Evolutionary conservation across 2,113 vertebrate species (phyloP), one percentile per base, ranked within the genome.

Genomic region (Eclectus roratus): DNA sequence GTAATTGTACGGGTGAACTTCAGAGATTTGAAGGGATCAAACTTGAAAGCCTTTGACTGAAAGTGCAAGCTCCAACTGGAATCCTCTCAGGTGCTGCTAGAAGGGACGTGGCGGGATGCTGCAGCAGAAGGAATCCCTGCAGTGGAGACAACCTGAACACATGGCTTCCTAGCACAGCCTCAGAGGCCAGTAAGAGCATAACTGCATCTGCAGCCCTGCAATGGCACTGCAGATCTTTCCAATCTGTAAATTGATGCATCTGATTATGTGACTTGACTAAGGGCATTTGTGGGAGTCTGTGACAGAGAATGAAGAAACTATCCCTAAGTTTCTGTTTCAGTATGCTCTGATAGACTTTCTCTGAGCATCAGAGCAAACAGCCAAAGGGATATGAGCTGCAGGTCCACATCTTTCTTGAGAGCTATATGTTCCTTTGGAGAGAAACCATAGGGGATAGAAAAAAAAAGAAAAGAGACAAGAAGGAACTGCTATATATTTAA

Each of bases 1-100:
- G 88, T 95, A 96, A 96, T 96, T 97, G 96, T 97, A 93, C 0
- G 23, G 77, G 91, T 94, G 94, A 96, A 94, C 88, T 96, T 95
- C 91, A 94, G 92, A 97, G 96, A 96, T 96, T 96, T 96, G 95
- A 93, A 96, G 93, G 93, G 94, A 97, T 97, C 96, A 96, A 85
- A 96, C 96, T 96, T 96, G 96, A 97, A 97, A 97, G 96, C 83
- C 65, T 96, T 88, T 81, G 93, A 44, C 80, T 93, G 77, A 79
- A 92, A 96, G 72, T 92, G 88, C 96, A 96, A 96, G 96, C 94
- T 97, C 77, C 92, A 89, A 96, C 96, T 97, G 83, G 96, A 96
- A 96, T 96, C 55, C 60, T 90, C 82, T 96, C 95, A 97, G 85
- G 85, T 86, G 88, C 77, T 91, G 83, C 83, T 28, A 47, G 85